A percentile compares a stretch with the other conserved stretches of the same genome.
Conservation (phyloP, 2,797 vertebrate species). For the Rhabdophis nuchalis region DNA sequence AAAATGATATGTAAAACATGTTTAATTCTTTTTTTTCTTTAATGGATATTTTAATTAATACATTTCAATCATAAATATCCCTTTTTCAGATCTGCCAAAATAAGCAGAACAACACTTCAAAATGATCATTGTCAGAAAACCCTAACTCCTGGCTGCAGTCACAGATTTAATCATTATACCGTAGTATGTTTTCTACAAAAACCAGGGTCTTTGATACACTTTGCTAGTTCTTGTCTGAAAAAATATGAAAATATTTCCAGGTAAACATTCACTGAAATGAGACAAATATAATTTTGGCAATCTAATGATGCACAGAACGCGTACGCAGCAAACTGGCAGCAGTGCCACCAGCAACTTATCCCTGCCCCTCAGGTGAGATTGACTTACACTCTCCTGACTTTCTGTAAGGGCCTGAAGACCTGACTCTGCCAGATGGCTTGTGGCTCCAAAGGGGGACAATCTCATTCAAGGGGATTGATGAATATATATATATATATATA, state of each 20-base stretch:
- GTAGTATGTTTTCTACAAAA: slow-evolving; percentile 18
- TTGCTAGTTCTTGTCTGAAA: slow-evolving; percentile 40
- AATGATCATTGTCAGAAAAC: not conserved
- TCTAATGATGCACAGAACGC: not conserved
- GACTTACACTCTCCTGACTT: too few species aligned
- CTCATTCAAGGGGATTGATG: not conserved
- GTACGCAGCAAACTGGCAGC: too few species aligned
- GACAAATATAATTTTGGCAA: slow-evolving; percentile 16
- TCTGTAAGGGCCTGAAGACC: not conserved
- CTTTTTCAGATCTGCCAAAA: slow-evolving; percentile 42
- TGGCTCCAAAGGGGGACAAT: not conserved
- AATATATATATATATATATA: too few species aligned
- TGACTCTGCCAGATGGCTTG: not conserved
- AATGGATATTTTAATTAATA: not conserved
- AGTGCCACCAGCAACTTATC: too few species aligned
- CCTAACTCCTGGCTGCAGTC: slow-evolving; percentile 44
- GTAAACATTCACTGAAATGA: slow-evolving; percentile 30
- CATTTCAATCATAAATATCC: slow-evolving; percentile 50
- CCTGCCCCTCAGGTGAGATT: too few species aligned
- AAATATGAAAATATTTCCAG: slow-evolving; percentile 48
- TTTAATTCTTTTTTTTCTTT: not conserved
- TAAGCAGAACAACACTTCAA: slow-evolving; percentile 23
- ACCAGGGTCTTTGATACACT: slow-evolving; percentile 42
- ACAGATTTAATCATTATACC: slow-evolving; percentile 45
- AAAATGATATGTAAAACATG: not conserved